phyloP scores from a whole-genome alignment of 2,797 vertebrate genomes.

The Schizopygopsis malacanthus region DNA sequence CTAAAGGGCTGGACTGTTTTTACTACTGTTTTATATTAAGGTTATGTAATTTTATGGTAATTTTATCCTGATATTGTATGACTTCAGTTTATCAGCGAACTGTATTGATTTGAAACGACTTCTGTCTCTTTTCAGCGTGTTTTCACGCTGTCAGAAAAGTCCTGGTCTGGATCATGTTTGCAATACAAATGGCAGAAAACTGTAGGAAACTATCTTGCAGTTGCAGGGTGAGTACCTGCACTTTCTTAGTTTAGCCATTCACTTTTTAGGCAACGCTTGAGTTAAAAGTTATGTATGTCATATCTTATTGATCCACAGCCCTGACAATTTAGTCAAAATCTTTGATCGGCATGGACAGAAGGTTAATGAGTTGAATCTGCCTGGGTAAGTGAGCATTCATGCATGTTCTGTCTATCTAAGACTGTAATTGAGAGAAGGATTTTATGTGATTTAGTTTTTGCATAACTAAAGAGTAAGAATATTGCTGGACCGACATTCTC shows the following conservation, averaged over 20 bases:
- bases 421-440: background rate
- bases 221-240: constrained; percentile 86
- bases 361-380: constrained; percentile 88
- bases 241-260: background rate
- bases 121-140: constrained; percentile 78
- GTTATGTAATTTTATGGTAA: background rate
- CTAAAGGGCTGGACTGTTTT: background rate
- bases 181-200: constrained; percentile 94
- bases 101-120: background rate
- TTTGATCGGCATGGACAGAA: constrained; percentile 97
- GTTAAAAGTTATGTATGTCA: background rate
- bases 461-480: background rate
- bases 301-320: constrained; percentile 71
- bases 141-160: constrained; percentile 87
- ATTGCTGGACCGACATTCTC: background rate
- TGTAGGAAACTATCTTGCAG: constrained; percentile 92
- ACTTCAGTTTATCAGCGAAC: background rate
- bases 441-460: background rate
- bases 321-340: constrained; percentile 89
- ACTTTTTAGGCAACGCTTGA: background rate
- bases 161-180: constrained; percentile 82
- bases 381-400: constrained; percentile 81
- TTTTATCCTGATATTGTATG: background rate
- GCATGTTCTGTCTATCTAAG: background rate
- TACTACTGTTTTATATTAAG: background rate